Evolutionary conservation across 1,140 invertebrate genomes (phyloP).

Genomic region (Drosophila rhopaloa): DNA sequence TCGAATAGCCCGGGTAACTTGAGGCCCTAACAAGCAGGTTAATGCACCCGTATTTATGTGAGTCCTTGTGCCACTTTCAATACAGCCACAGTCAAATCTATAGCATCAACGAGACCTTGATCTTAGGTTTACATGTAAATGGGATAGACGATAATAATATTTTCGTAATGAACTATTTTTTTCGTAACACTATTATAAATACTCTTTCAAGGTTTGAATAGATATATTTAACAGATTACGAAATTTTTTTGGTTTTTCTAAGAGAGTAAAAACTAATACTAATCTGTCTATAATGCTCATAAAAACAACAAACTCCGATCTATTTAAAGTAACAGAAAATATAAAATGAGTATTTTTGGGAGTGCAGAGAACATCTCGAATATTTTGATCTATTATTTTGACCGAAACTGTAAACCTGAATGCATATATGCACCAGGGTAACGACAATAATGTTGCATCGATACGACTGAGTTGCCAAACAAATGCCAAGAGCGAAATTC

Average conservation of each 20-base stretch:
- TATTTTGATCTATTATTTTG: not conserved
- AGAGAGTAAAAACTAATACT: too few species aligned
- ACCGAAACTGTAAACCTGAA: slow-evolving; percentile 8
- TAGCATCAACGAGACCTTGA: not conserved
- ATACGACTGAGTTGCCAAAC: slow-evolving; percentile 25
- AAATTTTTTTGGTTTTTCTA: too few species aligned
- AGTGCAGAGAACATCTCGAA: not conserved
- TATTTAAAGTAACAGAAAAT: too few species aligned
- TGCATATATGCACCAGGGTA: slow-evolving; percentile 11
- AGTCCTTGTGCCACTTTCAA: slow-evolving; percentile 73
- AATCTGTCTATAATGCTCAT: too few species aligned
- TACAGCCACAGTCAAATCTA: slow-evolving; percentile 11
- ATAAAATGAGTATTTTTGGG: too few species aligned
- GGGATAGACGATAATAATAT: too few species aligned
- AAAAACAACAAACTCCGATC: too few species aligned
- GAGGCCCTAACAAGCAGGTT: slow-evolving; percentile 66
- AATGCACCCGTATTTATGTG: slow-evolving; percentile 65
- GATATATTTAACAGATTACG: too few species aligned
- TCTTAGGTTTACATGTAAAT: too few species aligned
- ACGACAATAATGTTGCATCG: slow-evolving; percentile 24
- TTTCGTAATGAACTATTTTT: too few species aligned
- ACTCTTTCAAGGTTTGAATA: too few species aligned
- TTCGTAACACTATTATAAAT: too few species aligned
- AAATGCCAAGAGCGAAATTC: slow-evolving; percentile 41
- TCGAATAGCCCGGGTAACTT: slow-evolving; percentile 52